Conservation (phyloP, 2,113 vertebrate genomes). For the Eurystomus gularis region DNA sequence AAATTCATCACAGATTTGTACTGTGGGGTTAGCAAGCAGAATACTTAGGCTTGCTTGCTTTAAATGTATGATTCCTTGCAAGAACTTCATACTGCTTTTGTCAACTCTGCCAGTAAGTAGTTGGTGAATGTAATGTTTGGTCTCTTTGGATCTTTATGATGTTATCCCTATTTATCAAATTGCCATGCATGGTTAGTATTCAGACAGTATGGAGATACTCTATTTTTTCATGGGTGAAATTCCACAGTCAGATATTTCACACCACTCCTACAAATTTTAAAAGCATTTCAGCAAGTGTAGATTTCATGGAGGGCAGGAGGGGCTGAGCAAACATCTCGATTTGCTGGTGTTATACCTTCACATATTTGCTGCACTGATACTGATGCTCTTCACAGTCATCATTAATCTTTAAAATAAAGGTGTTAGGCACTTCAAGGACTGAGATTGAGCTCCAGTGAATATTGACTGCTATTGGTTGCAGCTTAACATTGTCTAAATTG, state of each 20-base stretch:
- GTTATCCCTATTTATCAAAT: neutral
- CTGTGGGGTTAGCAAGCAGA: neutral
- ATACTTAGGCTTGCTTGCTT: neutral
- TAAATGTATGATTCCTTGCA: neutral
- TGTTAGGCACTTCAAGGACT: neutral
- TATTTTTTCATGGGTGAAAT: neutral
- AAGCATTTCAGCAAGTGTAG: neutral
- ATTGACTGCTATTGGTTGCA: neutral
- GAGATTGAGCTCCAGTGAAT: neutral
- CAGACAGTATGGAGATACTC: neutral
- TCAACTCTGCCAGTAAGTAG: neutral
- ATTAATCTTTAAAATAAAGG: neutral
- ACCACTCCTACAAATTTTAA: neutral
- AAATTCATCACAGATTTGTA: neutral
- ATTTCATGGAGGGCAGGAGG: neutral
- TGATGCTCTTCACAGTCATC: neutral
- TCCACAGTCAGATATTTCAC: neutral
- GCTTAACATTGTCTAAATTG: neutral
- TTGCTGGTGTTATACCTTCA: neutral
- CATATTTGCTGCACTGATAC: neutral
- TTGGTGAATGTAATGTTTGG: neutral
- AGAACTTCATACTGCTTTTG: neutral
- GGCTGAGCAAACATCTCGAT: neutral
- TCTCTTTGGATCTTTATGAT: neutral
- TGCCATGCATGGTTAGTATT: neutral